Percentiles rank a stretch among this genome's conserved stretches.
Evolutionary conservation across 2,113 vertebrate species (phyloP).

Genomic region (Myotis davidii): DNA sequence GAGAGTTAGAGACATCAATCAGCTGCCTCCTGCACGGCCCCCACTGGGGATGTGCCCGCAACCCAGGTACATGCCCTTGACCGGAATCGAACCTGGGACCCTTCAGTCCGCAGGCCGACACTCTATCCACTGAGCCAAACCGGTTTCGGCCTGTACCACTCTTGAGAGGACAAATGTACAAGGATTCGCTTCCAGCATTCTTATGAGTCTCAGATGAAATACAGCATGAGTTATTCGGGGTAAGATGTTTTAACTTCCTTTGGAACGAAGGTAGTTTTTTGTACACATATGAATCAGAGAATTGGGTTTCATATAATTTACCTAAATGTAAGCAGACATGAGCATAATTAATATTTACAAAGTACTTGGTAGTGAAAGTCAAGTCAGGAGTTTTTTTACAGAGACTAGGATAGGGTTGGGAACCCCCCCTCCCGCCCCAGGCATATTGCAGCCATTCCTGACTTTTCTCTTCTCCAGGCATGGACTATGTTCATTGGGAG

Average conservation of each 20-base stretch:
- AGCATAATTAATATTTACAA: constrained; percentile 34
- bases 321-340: neutral
- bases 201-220: neutral
- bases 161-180: neutral
- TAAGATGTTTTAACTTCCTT: neutral
- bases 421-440: neutral
- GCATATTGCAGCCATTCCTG: constrained; percentile 4
- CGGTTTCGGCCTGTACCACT: neutral
- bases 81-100: too few species aligned
- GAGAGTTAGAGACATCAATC: too few species aligned
- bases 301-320: neutral
- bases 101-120: too few species aligned
- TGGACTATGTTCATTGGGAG: constrained; percentile 51
- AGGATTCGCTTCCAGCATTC: neutral
- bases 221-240: neutral
- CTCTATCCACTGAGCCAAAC: too few species aligned
- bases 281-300: neutral
- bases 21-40: too few species aligned
- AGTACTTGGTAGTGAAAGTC: constrained; percentile 24
- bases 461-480: constrained; percentile 63
- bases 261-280: neutral
- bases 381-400: constrained; percentile 35
- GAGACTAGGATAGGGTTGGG: neutral
- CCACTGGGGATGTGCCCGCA: too few species aligned
- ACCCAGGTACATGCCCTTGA: too few species aligned